Base-by-base conservation (phyloP, 2,888 invertebrate species). In the Melipona bicolor region DNA sequence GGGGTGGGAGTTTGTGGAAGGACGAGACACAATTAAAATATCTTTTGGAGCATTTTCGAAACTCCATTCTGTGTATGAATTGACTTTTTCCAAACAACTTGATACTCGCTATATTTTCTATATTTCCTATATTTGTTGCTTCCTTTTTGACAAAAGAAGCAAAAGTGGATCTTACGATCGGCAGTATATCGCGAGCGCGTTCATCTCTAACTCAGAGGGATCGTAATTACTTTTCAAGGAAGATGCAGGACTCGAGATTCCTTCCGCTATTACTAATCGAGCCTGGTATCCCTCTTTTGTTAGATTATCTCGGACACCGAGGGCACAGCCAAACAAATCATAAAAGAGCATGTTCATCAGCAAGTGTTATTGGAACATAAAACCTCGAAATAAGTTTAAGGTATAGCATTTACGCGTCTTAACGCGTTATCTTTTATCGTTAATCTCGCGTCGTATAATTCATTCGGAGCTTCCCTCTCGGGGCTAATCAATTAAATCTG, bases 401-500 rank as follows among this genome's bases (percentile, higher is more conserved):
- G 67, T 83, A 83, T 72, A 71, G 56, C 67, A n/a, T 83, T 83
- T 83, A 83, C 72, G 83, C 83, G 68, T 77, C 54, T 83, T 76
- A 83, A 83, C 67, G 36, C 32, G 27, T 76, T 83, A 83, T 83
- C 83, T 76, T 50, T 68, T 54, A 62, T 77, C 68, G 82, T 83
- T 83, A 83, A 83, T 83, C 83, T 83, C 62, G n/a, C 24, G 67
- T 68, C 56, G 77, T 76, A 68, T 83, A 83, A 83, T 67, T 83
- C 83, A 77, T 83, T 83, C 62, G 32, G 24, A 27, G 49, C 19
- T 6, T 69, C 32, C 3, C 21, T 52, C 54, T 50, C n/a, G 13
- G 75, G 50, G 50, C 64, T 83, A 80, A 83, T 83, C 83, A 83
- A 83, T 83, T 83, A 78, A 83, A 77, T 83, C 73, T 52, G 64